These are phyloP conservation scores for Papilio polyxenes DNA, from an alignment of 1,140 invertebrate species.

Conservation along the genomic window DNA sequence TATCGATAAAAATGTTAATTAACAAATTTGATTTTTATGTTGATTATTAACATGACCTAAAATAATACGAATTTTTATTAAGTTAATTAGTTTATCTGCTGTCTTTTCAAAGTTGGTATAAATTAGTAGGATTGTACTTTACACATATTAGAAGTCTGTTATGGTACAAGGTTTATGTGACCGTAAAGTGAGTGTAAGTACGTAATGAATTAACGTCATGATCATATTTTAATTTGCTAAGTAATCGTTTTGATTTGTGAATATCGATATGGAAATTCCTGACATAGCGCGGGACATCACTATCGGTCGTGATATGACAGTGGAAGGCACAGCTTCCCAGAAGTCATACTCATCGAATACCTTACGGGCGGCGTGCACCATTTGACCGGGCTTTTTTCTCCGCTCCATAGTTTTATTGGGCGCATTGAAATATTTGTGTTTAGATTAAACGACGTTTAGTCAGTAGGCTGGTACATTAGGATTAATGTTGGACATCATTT, in stretches of 20 bases:
- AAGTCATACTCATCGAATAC: slow-evolving; percentile 76
- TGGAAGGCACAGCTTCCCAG: slow-evolving; percentile 72
- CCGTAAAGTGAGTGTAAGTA: too few relatives aligned
- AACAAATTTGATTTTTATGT: not conserved
- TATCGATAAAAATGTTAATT: slow-evolving; percentile 38
- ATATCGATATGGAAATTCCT: slow-evolving; percentile 59
- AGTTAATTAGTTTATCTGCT: not conserved
- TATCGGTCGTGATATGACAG: slow-evolving; percentile 78
- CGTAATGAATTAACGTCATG: too few relatives aligned
- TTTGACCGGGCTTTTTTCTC: slow-evolving; percentile 65
- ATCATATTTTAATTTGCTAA: too few relatives aligned
- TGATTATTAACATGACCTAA: too few relatives aligned
- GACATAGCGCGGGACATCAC: slow-evolving; percentile 49
- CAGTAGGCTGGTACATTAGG: slow-evolving; percentile 75
- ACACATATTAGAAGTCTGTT: too few relatives aligned
- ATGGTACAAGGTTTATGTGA: too few relatives aligned
- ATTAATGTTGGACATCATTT: slow-evolving; percentile 79
- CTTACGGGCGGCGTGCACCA: slow-evolving; percentile 71
- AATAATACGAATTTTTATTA: not conserved
- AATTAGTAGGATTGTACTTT: too few relatives aligned
- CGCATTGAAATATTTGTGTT: slow-evolving; percentile 79
- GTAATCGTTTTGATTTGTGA: not conserved
- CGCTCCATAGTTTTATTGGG: slow-evolving; percentile 74
- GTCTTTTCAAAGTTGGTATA: too few relatives aligned
- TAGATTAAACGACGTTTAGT: slow-evolving; percentile 78